A percentile compares a stretch with the other conserved stretches of the same genome.
Evolutionary conservation across 2,113 vertebrate species (phyloP).

Genomic region (Marmota flaviventris): DNA sequence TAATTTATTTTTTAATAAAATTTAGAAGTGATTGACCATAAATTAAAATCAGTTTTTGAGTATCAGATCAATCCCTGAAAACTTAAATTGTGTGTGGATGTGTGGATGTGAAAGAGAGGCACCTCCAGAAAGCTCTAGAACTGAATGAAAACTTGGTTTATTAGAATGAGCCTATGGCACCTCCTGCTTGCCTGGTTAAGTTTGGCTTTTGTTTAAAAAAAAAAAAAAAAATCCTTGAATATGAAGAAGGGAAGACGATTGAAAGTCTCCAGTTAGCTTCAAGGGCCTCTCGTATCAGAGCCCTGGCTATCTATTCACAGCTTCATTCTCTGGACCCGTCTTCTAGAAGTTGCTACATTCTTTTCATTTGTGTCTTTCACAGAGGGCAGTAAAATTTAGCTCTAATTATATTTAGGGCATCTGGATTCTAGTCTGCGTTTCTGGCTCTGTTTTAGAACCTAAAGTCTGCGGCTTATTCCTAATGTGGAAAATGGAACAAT

Average conservation of each 20-base stretch:
- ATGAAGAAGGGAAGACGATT: neutral
- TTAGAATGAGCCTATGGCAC: neutral
- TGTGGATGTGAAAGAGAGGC: neutral
- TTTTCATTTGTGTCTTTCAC: constrained; percentile 64
- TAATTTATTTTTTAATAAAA: constrained; percentile 9
- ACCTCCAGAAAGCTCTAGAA: constrained; percentile 46
- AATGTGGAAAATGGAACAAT: constrained; percentile 85
- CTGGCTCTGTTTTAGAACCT: constrained; percentile 81
- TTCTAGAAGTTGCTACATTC: constrained; percentile 46
- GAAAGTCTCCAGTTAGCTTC: neutral
- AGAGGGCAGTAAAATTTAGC: constrained; percentile 64
- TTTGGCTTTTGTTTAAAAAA: neutral
- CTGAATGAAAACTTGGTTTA: neutral
- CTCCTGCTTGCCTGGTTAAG: neutral
- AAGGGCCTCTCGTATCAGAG: neutral
- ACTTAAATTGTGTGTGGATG: neutral
- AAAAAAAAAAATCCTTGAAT: neutral
- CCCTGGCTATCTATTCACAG: neutral
- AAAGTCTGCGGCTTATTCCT: constrained; percentile 78
- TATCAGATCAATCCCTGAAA: constrained; percentile 22
- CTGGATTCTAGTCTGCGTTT: constrained; percentile 76
- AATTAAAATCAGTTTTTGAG: neutral
- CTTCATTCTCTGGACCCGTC: neutral
- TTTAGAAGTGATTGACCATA: neutral
- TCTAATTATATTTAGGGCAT: constrained; percentile 71